Conservation (phyloP, 2,797 vertebrate genomes). For the Premnoplex brunnescens region DNA sequence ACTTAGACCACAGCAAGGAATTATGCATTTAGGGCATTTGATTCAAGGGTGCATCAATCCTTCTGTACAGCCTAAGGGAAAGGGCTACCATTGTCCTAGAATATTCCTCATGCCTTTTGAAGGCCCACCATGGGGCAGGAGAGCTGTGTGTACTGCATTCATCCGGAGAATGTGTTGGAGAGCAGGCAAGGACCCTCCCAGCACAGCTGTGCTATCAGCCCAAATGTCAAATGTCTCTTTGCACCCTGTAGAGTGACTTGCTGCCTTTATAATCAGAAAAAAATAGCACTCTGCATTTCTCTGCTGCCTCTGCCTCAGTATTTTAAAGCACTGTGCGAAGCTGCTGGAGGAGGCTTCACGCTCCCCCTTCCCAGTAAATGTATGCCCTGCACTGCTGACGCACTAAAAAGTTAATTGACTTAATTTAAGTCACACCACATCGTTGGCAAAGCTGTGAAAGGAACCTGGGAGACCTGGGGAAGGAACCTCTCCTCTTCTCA, state of each 20-base stretch:
- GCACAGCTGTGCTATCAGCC: background rate
- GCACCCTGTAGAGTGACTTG: background rate
- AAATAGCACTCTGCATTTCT: background rate
- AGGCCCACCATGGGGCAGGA: background rate
- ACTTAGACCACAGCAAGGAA: background rate
- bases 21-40: background rate
- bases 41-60: background rate
- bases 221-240: background rate
- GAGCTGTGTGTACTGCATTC: background rate
- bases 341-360: background rate
- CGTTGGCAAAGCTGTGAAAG: constrained; percentile 41
- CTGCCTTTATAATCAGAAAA: background rate
- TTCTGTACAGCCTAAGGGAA: background rate
- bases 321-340: background rate
- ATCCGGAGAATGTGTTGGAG: background rate
- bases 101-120: background rate
- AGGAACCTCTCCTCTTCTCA: background rate
- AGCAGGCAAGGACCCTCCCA: background rate
- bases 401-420: constrained; percentile 5
- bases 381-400: background rate
- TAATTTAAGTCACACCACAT: constrained; percentile 17
- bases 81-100: background rate
- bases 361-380: background rate
- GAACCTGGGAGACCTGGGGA: constrained; percentile 45
- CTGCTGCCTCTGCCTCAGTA: background rate